These are phyloP conservation scores for Bombyx mandarina DNA, from an alignment of 1,140 invertebrate species.

Conservation along the genomic window DNA sequence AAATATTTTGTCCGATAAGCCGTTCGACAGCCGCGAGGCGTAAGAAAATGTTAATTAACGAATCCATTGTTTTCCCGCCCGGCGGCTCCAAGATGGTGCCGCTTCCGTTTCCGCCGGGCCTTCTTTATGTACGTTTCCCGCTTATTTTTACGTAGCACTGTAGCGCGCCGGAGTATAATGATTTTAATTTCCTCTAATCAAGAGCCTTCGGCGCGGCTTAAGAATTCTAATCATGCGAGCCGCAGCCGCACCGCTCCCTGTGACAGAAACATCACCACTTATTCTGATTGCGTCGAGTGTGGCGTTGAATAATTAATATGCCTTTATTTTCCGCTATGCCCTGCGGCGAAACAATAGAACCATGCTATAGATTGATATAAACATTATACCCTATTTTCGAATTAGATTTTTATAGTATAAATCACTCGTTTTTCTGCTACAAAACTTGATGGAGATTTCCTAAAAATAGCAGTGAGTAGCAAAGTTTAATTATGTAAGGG, in stretches of 20 bases:
- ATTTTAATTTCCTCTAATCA: constrained; percentile 72
- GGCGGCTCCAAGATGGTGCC: constrained; percentile 69
- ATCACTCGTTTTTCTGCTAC: too few species aligned
- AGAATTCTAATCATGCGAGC: constrained; percentile 64
- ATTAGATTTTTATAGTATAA: too few species aligned
- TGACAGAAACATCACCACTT: constrained; percentile 70
- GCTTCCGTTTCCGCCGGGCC: constrained; percentile 64
- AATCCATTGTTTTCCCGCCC: constrained; percentile 70
- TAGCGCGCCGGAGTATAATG: constrained; percentile 56
- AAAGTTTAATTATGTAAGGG: constrained; percentile 54
- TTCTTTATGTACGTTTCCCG: constrained; percentile 67
- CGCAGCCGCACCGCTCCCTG: constrained; percentile 22
- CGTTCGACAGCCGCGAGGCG: constrained; percentile 71
- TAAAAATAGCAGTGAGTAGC: constrained; percentile 14
- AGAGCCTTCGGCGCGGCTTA: constrained; percentile 64
- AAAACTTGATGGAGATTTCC: neutral
- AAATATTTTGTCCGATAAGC: constrained; percentile 72
- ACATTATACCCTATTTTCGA: neutral
- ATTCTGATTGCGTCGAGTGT: constrained; percentile 69
- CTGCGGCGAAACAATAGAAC: constrained; percentile 47
- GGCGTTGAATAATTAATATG: constrained; percentile 69
- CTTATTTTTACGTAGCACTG: constrained; percentile 59
- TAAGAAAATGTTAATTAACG: constrained; percentile 74
- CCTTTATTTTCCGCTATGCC: constrained; percentile 58
- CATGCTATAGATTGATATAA: constrained; percentile 23